Conservation (phyloP, 2,113 vertebrate genomes). For the Eulemur rufifrons region DNA sequence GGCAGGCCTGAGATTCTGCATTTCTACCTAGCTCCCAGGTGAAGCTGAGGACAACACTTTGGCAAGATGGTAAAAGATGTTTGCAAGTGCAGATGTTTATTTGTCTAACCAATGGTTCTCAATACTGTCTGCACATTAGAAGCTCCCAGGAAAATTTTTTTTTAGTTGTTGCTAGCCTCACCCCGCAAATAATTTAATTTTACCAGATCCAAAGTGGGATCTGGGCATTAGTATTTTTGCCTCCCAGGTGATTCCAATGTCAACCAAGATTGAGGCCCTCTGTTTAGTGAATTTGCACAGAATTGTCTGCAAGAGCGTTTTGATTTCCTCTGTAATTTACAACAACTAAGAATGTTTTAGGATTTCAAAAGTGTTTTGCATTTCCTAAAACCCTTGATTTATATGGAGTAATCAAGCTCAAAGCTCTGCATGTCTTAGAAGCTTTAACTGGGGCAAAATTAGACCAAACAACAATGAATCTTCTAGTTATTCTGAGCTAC, state of each 20-base stretch:
- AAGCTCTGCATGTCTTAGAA: slow-evolving; percentile 8
- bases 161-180: not conserved
- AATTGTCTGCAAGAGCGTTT: not conserved
- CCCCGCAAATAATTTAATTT: not conserved
- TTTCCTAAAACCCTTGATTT: not conserved
- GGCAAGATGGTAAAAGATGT: not conserved
- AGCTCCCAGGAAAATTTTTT: not conserved
- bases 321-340: slow-evolving; percentile 14
- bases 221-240: not conserved
- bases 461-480: not conserved
- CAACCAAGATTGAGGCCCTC: not conserved
- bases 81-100: not conserved
- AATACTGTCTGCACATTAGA: not conserved
- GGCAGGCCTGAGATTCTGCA: not conserved
- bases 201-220: not conserved
- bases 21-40: not conserved
- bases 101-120: not conserved
- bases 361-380: not conserved
- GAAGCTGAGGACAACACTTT: not conserved
- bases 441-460: not conserved
- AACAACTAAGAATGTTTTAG: not conserved
- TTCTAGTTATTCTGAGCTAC: not conserved
- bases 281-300: not conserved
- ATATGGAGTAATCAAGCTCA: not conserved
- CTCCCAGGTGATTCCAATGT: not conserved